Base-by-base conservation (phyloP, 2,888 invertebrate species). In the Odontothrips loti region DNA sequence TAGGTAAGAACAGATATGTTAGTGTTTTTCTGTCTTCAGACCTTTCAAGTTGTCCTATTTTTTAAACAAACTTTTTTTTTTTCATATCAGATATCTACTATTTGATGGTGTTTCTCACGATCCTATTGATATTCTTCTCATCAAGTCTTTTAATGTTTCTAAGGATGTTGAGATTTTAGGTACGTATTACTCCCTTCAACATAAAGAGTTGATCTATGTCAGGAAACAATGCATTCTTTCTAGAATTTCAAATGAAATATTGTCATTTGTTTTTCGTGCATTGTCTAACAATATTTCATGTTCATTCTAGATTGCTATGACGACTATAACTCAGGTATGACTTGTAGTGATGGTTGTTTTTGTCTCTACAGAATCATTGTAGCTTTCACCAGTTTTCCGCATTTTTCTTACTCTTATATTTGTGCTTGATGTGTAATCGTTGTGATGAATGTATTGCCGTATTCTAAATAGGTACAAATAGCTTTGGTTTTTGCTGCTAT, bases 51-150 rank as follows among this genome's bases (percentile, higher is more conserved):
- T n/a, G n/a, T n/a, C n/a, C n/a, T 20, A n/a, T 80, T 80, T 48
- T 20, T 20, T 10, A 1, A 34, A 43, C 6, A 80, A 8, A 58
- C 9, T 12, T 80, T 80, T 80, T 51, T n/a, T 27, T 51, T 47
- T 8, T 47, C 23, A 23, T 81, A 81, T 23, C 58, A 83, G 83
- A 79, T 82, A 82, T 80, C 80, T 83, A 47, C 43, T 83, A 43
- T 83, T 83, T 82, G 83, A 83, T 80, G 83, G 83, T 47, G 82
- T 81, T 23, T 80, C 80, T 47, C 79, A 82, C 20, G 82, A 82
- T 15, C 83, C 83, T 15, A 23, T 83, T 58, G 83, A 83, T n/a
- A 47, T 83, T 0, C 82, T 63, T 9, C 51, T 79, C 23, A 82
- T 83, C 34, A 80, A 63, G 47, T 81, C 82, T 20, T 78, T 83